A percentile compares a stretch with the other conserved stretches of the same genome.
Conservation (phyloP, 30 jellyfish, hydroid and myxozoan species). For the Aurelia aurita region DNA sequence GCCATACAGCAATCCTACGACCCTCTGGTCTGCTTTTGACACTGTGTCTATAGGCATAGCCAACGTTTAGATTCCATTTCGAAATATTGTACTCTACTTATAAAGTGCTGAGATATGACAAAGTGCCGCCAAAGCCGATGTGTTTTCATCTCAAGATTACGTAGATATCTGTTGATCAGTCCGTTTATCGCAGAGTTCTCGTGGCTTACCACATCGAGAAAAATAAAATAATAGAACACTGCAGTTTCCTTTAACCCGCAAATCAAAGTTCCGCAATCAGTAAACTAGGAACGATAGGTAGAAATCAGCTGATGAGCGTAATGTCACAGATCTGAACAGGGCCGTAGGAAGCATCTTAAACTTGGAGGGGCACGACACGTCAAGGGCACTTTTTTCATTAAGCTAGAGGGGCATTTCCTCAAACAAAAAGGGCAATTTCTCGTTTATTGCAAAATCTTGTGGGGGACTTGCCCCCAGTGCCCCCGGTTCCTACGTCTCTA, state of each 20-base stretch:
- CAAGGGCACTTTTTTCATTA: too few relatives aligned
- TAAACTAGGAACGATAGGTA: too few relatives aligned
- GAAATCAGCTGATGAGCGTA: not conserved
- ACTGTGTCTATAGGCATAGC: not conserved
- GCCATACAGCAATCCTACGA: too few relatives aligned
- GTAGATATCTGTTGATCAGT: slow-evolving; percentile 43
- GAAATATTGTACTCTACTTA: slow-evolving; percentile 25
- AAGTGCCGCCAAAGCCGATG: slow-evolving; percentile 49
- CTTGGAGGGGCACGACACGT: too few relatives aligned
- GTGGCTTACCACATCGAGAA: slow-evolving; percentile 57
- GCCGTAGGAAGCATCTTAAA: too few relatives aligned
- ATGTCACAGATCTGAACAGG: too few relatives aligned
- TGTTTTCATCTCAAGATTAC: slow-evolving; percentile 54
- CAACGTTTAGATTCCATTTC: slow-evolving; percentile 31
- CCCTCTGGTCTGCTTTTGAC: not conserved
- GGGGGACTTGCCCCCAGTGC: too few relatives aligned
- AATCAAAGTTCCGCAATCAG: too few relatives aligned
- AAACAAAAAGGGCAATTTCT: too few relatives aligned
- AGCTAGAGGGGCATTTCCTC: too few relatives aligned
- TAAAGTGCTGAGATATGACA: slow-evolving; percentile 24
- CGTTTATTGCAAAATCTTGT: too few relatives aligned
- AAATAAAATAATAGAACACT: slow-evolving; percentile 13
- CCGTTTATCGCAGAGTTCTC: slow-evolving; percentile 37
- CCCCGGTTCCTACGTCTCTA: too few relatives aligned
- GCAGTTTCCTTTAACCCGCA: slow-evolving; percentile 25